These are phyloP conservation scores for Nasonovia ribisnigri DNA, from an alignment of 2,888 invertebrate species.

Conservation along the genomic window DNA sequence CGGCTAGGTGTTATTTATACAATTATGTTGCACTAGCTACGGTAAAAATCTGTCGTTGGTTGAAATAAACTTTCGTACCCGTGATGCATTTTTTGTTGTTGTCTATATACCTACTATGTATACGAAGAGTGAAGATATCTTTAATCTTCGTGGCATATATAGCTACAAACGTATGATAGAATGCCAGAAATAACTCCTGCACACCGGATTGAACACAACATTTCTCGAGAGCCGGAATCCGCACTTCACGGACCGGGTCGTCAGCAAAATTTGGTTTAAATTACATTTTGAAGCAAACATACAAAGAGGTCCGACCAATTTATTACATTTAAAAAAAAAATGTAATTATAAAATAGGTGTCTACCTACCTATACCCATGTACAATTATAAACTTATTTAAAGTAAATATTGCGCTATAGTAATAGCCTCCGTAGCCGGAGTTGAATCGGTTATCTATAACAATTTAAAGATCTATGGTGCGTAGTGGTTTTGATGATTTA, in stretches of 20 bases:
- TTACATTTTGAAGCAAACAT: not conserved
- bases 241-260: not conserved
- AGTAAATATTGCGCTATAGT: not conserved
- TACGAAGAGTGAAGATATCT: not conserved
- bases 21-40: not conserved
- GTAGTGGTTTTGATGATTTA: not conserved
- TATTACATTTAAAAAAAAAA: not conserved
- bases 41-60: not conserved
- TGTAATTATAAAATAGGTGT: not conserved
- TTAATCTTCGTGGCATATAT: not conserved
- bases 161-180: not conserved
- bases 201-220: not conserved
- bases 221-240: not conserved
- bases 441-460: not conserved
- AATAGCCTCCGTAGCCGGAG: not conserved
- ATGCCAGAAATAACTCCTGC: not conserved
- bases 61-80: not conserved
- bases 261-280: not conserved
- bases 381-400: not conserved
- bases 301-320: not conserved
- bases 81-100: not conserved
- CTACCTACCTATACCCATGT: not conserved
- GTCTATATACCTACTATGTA: not conserved
- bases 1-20: conserved; percentile 2
- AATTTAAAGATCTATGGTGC: not conserved